Conservation (phyloP, 2,113 vertebrate species). For the Platysteira castanea region DNA sequence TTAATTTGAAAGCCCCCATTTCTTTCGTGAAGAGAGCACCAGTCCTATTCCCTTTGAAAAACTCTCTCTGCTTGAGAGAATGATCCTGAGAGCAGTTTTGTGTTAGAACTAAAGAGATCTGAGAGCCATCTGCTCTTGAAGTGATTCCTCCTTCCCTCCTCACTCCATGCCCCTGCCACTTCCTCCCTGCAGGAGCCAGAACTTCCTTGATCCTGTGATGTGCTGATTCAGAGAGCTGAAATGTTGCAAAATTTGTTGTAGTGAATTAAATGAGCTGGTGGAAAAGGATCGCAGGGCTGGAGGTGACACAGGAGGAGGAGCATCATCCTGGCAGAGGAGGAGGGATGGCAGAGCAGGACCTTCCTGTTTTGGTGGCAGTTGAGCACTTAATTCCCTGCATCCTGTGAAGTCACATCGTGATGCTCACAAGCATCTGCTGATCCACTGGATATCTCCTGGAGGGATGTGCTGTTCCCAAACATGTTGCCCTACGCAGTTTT, state of each 20-base stretch:
- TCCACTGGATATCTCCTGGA: neutral
- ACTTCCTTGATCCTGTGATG: neutral
- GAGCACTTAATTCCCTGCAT: neutral
- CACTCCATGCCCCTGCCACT: neutral
- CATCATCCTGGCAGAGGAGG: neutral
- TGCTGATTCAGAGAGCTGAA: conserved; percentile 3
- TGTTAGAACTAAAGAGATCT: neutral
- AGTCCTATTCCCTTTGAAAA: neutral
- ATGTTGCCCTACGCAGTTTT: neutral
- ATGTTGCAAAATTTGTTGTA: neutral
- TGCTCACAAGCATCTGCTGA: neutral
- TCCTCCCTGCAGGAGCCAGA: neutral
- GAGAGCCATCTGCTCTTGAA: neutral
- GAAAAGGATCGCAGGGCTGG: neutral
- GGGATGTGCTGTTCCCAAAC: neutral
- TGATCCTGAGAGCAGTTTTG: neutral
- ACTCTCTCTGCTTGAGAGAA: neutral
- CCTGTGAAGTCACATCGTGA: neutral
- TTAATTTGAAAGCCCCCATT: neutral
- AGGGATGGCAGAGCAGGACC: conserved; percentile 19
- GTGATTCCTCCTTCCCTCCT: neutral
- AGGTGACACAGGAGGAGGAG: neutral
- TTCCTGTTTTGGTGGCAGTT: neutral
- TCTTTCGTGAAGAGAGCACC: neutral
- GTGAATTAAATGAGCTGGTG: neutral